phyloP scores from a whole-genome alignment of 2,113 vertebrate species.

The Ptyas mucosa region DNA sequence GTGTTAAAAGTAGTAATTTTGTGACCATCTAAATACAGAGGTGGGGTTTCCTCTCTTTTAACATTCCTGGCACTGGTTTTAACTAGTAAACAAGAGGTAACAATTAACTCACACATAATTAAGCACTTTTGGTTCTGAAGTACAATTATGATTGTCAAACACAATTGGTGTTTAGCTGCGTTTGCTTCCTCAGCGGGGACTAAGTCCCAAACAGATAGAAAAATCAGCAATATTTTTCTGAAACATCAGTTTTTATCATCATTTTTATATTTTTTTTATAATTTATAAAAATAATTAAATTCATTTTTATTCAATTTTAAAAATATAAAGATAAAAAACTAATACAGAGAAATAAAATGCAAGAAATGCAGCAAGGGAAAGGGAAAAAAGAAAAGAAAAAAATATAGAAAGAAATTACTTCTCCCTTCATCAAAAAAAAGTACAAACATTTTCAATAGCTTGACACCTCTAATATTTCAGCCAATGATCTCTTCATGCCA shows the following conservation, averaged over 20 bases:
- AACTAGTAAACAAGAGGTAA: conserved; percentile 47
- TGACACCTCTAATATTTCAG: too few species aligned
- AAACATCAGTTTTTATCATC: conserved; percentile 33
- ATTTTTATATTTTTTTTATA: not conserved
- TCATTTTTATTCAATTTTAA: not conserved
- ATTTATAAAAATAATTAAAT: too few species aligned
- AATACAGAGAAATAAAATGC: not conserved
- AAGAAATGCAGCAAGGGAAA: too few species aligned
- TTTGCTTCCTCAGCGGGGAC: conserved; percentile 52
- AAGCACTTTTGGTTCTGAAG: conserved; percentile 62
- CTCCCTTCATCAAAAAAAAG: too few species aligned
- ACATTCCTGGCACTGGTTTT: conserved; percentile 42
- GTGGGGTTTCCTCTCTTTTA: conserved; percentile 29
- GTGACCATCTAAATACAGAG: conserved; percentile 48
- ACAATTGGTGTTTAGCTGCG: conserved; percentile 62
- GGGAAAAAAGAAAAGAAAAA: too few species aligned
- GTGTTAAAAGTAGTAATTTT: conserved; percentile 17
- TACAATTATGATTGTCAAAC: conserved; percentile 74
- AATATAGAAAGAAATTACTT: too few species aligned
- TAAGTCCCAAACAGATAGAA: not conserved
- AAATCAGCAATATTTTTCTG: not conserved
- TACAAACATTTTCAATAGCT: too few species aligned
- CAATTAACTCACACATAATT: conserved; percentile 62
- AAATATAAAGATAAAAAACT: not conserved
- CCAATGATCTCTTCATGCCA: too few species aligned